These are phyloP conservation scores for Conops quadrifasciatus DNA, from an alignment of 2,888 invertebrate genomes.

Conservation along the genomic window DNA sequence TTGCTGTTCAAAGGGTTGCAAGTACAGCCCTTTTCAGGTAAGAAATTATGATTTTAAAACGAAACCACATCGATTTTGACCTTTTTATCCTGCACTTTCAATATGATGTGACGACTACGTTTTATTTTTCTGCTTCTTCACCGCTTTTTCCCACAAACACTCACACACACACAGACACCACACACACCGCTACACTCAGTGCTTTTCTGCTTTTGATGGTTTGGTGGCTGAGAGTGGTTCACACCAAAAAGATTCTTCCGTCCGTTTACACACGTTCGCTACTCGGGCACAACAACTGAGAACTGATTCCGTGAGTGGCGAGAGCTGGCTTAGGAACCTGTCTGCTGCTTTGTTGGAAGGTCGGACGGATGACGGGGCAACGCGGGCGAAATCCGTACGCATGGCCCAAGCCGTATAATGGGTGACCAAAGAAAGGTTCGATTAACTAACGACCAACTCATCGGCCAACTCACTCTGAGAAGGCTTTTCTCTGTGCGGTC, in stretches of 20 bases:
- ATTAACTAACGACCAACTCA: neutral
- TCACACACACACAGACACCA: neutral
- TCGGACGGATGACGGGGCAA: neutral
- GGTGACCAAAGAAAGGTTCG: neutral
- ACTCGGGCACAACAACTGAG: slow-evolving; percentile 63
- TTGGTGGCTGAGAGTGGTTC: slow-evolving; percentile 26
- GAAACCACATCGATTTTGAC: neutral
- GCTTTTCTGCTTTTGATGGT: slow-evolving; percentile 31
- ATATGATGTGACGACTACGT: slow-evolving; percentile 17
- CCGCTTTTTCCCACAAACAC: slow-evolving; percentile 31
- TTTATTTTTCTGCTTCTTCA: slow-evolving; percentile 35
- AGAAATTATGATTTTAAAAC: too few species aligned
- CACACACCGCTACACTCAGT: too few species aligned
- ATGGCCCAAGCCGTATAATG: neutral
- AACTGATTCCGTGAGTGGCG: slow-evolving; percentile 58
- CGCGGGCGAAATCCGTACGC: slow-evolving; percentile 20
- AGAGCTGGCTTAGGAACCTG: slow-evolving; percentile 50
- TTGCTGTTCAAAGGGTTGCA: neutral
- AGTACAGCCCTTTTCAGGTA: too few species aligned
- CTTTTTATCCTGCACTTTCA: slow-evolving; percentile 18
- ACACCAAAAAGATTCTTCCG: slow-evolving; percentile 39
- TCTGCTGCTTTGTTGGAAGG: slow-evolving; percentile 8
- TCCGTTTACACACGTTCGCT: slow-evolving; percentile 55
- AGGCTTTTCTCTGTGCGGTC: slow-evolving; percentile 1
- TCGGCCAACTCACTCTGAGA: neutral